phyloP scores from a whole-genome alignment of 2,797 vertebrate genomes.

The Salmo trutta region DNA sequence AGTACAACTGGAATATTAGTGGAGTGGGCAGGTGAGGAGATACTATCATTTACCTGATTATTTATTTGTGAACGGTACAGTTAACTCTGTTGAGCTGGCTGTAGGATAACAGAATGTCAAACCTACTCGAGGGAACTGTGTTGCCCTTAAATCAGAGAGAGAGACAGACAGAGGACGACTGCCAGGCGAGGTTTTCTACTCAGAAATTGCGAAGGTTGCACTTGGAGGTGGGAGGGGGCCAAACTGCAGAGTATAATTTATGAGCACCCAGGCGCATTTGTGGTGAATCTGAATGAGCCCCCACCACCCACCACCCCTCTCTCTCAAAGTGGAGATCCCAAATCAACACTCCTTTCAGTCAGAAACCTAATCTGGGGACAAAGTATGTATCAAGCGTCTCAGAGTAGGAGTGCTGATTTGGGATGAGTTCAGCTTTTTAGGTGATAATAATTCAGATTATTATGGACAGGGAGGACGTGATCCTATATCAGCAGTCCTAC shows the following conservation, averaged over 20 bases:
- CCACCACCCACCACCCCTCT: no score
- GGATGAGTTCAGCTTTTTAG: no score
- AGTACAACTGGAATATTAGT: slow-evolving; percentile 65
- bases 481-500: no score
- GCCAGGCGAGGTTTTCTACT: slow-evolving; percentile 27
- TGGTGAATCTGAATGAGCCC: slow-evolving; percentile 50
- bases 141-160: not conserved
- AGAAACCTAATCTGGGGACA: not conserved
- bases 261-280: slow-evolving; percentile 36
- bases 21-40: slow-evolving; percentile 26
- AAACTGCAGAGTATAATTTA: slow-evolving; percentile 55
- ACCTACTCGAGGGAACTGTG: not conserved
- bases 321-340: not conserved
- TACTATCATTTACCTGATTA: slow-evolving; percentile 53
- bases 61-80: not conserved
- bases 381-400: no score
- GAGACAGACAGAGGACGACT: slow-evolving; percentile 19
- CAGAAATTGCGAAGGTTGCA: slow-evolving; percentile 58
- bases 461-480: no score
- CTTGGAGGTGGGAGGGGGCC: slow-evolving; percentile 62
- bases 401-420: no score
- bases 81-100: not conserved
- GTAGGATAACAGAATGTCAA: not conserved
- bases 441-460: no score
- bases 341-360: not conserved